These are phyloP conservation scores for Acrocephalus arundinaceus DNA, from an alignment of 2,113 vertebrate species.

Conservation along the genomic window DNA sequence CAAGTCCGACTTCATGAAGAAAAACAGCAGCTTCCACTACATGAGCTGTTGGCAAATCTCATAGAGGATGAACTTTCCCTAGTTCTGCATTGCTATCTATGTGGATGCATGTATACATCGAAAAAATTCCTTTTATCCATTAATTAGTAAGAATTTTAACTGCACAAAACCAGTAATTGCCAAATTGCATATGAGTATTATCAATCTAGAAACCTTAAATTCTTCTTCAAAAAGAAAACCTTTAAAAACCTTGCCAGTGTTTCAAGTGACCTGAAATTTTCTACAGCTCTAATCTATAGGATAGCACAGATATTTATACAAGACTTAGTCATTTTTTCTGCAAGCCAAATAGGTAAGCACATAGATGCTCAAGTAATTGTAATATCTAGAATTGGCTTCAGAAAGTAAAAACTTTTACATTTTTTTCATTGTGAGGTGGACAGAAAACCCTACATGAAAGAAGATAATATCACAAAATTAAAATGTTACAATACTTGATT, in stretches of 20 bases:
- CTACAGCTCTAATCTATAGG: neutral
- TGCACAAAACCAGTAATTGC: neutral
- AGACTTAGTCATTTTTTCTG: neutral
- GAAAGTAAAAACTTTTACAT: neutral
- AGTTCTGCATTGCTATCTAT: neutral
- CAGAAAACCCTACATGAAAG: neutral
- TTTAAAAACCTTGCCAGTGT: neutral
- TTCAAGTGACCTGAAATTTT: neutral
- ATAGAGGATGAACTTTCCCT: neutral
- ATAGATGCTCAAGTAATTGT: neutral
- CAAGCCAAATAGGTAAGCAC: neutral
- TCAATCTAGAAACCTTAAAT: neutral
- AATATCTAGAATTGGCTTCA: neutral
- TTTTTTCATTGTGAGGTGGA: neutral
- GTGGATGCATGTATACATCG: accelerated
- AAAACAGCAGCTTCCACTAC: neutral
- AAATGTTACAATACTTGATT: neutral
- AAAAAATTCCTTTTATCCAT: neutral
- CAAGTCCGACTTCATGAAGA: neutral
- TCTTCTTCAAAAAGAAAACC: neutral
- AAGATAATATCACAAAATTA: neutral
- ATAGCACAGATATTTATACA: neutral
- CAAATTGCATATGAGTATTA: neutral
- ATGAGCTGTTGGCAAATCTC: neutral
- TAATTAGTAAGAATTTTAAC: neutral